Evolutionary conservation across 2,888 invertebrate species (phyloP).

Genomic region (Synanthedon andrenaeformis): DNA sequence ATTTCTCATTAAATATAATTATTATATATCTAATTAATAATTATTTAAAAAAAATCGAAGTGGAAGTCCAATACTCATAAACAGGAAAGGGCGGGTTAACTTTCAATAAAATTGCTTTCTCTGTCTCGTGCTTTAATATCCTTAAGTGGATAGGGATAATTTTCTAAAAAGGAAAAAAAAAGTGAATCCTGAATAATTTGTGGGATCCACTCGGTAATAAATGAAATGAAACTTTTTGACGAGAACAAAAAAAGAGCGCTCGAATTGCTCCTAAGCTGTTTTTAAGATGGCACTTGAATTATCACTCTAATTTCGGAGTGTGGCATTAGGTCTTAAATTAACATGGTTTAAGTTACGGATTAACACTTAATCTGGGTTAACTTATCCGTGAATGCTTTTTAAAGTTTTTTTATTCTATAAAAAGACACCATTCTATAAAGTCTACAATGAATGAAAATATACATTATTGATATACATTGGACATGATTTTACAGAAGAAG

Average conservation of each 20-base stretch:
- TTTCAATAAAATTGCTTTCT: conserved; percentile 32
- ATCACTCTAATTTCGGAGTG: conserved; percentile 16
- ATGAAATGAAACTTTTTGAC: conserved; percentile 59
- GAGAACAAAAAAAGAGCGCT: conserved; percentile 28
- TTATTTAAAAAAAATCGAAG: too few relatives aligned
- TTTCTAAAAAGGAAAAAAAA: conserved; percentile 54
- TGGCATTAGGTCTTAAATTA: neutral
- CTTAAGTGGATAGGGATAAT: conserved; percentile 62
- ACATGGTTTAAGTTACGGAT: neutral
- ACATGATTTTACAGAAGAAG: too few relatives aligned
- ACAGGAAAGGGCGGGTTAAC: conserved; percentile 30
- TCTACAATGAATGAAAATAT: too few relatives aligned
- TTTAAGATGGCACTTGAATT: conserved; percentile 20
- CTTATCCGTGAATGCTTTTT: too few relatives aligned
- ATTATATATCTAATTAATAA: too few relatives aligned
- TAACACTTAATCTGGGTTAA: too few relatives aligned
- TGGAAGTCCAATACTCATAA: conserved; percentile 9
- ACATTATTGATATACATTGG: too few relatives aligned
- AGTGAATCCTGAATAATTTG: conserved; percentile 52
- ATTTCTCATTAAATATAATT: too few relatives aligned
- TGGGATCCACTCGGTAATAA: conserved; percentile 50
- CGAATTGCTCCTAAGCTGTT: conserved; percentile 17
- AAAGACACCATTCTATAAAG: too few relatives aligned
- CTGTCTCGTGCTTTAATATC: conserved; percentile 58
- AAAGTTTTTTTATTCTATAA: too few relatives aligned